A percentile compares a stretch with the other conserved stretches of the same genome.
These are phyloP conservation scores for Peromyscus maniculatus DNA, from an alignment of 2,113 vertebrate species.

Conservation along the genomic window DNA sequence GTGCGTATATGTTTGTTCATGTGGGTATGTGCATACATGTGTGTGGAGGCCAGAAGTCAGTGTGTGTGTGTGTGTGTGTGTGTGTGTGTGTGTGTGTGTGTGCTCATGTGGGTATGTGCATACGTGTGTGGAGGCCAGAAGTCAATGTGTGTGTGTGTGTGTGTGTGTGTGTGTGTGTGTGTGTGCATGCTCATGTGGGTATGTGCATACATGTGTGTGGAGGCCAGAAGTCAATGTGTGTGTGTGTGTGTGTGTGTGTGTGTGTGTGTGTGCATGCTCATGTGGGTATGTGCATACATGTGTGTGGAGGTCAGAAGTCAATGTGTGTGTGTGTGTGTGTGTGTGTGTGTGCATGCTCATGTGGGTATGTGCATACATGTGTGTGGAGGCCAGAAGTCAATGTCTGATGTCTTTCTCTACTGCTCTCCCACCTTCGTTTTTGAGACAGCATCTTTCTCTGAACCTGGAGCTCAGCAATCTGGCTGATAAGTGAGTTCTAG, in stretches of 20 bases:
- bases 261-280: neutral
- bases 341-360: neutral
- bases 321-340: neutral
- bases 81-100: too few relatives aligned
- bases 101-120: too few relatives aligned
- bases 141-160: neutral
- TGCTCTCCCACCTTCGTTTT: neutral
- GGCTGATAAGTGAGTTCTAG: neutral
- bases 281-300: too few relatives aligned
- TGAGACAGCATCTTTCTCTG: neutral
- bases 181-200: neutral
- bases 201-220: too few relatives aligned
- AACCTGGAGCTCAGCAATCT: neutral
- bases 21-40: neutral
- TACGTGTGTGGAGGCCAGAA: neutral
- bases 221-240: neutral
- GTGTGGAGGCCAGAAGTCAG: neutral
- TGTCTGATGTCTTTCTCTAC: neutral
- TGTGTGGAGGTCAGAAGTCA: neutral
- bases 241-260: neutral
- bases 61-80: neutral
- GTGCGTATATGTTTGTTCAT: neutral
- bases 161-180: neutral
- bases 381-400: neutral
- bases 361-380: neutral